Base-by-base conservation (phyloP, 2,797 vertebrate genomes). In the Hydrocynus forskahlii region DNA sequence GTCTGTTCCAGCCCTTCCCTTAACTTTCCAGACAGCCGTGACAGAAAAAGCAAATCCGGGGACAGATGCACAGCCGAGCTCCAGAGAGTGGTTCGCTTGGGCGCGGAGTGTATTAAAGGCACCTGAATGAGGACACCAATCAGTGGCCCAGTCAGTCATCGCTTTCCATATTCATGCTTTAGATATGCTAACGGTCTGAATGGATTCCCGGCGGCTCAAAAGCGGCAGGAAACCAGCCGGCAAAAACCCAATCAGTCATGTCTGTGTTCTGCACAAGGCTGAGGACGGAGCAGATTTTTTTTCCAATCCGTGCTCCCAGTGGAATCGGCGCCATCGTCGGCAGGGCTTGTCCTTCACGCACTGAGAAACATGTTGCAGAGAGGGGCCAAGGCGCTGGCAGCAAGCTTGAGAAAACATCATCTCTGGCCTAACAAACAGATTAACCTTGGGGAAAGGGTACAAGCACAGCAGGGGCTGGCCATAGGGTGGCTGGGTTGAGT, bases 361-460 rank as follows among this genome's bases (percentile, higher is more conserved):
- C 45, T 7, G 35, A 50, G 62, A 54, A 50, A 77, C 23, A 79
- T 54, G 40, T 40, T n/a, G 60, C 48, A 54, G 66, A 71, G 69
- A 38, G 52, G 7, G n/a, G 59, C 50, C 38, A 38, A 59, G 69
- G 74, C 25, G 75, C 78, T 73, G 68, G 63, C 82, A 40, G 62
- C 72, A 43, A 60, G 72, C 75, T 60, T 59, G 59, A 71, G 55
- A 86, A 86, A 87, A 86, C 85, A 79, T 74, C 81, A 73, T 78
- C 84, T 84, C 83, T 86, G 75, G 80, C 86, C 76, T 60, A 40
- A 69, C 72, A 4, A 67, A 78, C 64, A 83, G 84, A 86, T 88
- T 89, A 88, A 93, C 88, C 86, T 91, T 87, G 83, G 83, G 84
- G 80, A 85, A 83, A 25, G 29, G 38, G 14, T 48, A 69, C 4